phyloP scores from a whole-genome alignment of 2,888 invertebrate species.

The Cyrtodaria siliqua region DNA sequence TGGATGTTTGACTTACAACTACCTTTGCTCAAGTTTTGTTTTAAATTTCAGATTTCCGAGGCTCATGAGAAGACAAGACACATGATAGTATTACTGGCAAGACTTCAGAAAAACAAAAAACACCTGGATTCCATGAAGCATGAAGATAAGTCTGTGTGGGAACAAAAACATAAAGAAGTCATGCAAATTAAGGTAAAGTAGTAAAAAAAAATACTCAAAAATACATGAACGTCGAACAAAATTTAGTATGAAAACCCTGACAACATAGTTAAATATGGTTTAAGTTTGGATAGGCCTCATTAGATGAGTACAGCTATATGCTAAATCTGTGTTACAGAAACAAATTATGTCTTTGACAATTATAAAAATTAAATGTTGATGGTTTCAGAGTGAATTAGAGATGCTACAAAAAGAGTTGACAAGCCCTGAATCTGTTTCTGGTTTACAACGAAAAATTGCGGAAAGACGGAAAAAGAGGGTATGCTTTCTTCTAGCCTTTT shows the following conservation, averaged over 20 bases:
- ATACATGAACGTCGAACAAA: no score
- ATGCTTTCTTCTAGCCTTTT: not conserved
- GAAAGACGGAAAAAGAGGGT: conserved; percentile 69
- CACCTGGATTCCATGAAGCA: conserved; percentile 50
- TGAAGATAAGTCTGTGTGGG: conserved; percentile 58
- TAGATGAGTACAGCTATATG: no score
- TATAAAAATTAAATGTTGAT: no score
- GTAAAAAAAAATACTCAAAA: no score
- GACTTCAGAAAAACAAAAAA: conserved; percentile 67
- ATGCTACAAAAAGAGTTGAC: conserved; percentile 50
- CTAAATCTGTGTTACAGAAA: no score
- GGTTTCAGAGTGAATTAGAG: conserved; percentile 50
- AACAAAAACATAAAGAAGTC: conserved; percentile 56
- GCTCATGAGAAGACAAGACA: conserved; percentile 65
- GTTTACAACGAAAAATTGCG: conserved; percentile 42
- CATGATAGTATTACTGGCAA: conserved; percentile 68
- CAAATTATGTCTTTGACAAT: no score
- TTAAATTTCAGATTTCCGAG: conserved; percentile 59
- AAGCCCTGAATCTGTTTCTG: conserved; percentile 36
- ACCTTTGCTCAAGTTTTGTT: no score
- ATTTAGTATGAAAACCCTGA: no score
- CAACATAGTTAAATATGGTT: no score
- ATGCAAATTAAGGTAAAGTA: conserved; percentile 46
- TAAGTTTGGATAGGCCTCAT: no score
- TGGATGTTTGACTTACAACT: no score